Percentiles rank a stretch among this genome's conserved stretches.
Evolutionary conservation across 2,888 invertebrate species (phyloP).

Genomic region (Xanthia icteritia): DNA sequence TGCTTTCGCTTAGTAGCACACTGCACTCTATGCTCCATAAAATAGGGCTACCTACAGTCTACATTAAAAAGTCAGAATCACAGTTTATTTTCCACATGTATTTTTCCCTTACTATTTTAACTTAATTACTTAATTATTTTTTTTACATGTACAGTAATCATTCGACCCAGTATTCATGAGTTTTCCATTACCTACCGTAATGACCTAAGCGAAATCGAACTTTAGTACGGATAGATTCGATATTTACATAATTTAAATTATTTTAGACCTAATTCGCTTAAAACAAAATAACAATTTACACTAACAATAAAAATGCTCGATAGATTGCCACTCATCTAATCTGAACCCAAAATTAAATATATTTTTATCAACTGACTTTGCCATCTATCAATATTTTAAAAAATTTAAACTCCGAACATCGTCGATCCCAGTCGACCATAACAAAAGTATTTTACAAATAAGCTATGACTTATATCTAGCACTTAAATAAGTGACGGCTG

Average conservation of each 20-base stretch:
- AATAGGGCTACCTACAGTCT: constrained; percentile 85
- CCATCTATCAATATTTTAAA: constrained; percentile 83
- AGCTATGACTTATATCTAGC: constrained; percentile 86
- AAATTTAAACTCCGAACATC: constrained; percentile 90
- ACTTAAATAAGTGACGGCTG: constrained; percentile 85
- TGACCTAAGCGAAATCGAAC: constrained; percentile 86
- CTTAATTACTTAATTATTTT: constrained; percentile 78
- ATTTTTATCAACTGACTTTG: constrained; percentile 87
- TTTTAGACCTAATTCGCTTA: constrained; percentile 88
- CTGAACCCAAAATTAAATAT: constrained; percentile 88
- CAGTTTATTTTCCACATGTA: constrained; percentile 90
- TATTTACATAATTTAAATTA: constrained; percentile 90
- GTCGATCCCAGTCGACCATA: constrained; percentile 89
- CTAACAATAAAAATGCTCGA: constrained; percentile 90
- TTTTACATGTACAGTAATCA: constrained; percentile 85
- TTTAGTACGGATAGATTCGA: constrained; percentile 87
- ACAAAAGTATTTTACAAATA: constrained; percentile 89
- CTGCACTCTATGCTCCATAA: constrained; percentile 81
- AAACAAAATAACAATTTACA: constrained; percentile 91
- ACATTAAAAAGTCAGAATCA: constrained; percentile 90
- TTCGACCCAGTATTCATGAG: constrained; percentile 86
- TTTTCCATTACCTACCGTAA: constrained; percentile 87
- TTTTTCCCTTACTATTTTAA: constrained; percentile 82
- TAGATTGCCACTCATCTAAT: constrained; percentile 87
- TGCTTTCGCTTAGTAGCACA: constrained; percentile 67